phyloP scores from a whole-genome alignment of 1,140 invertebrate genomes.

The Drosophila orosa region DNA sequence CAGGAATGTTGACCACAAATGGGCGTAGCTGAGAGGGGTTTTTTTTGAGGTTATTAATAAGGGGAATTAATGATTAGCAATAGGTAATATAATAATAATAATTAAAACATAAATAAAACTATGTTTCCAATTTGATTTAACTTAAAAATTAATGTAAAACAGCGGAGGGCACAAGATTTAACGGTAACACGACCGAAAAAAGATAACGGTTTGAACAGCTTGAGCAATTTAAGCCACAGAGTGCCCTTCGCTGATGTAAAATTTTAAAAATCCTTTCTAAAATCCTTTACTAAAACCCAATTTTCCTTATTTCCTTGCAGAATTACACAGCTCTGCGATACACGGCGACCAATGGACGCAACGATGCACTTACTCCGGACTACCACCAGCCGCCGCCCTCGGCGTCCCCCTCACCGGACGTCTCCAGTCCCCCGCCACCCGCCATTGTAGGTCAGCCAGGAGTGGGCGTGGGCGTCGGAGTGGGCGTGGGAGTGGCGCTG shows the following conservation, averaged over 20 bases:
- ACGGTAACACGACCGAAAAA: too few relatives aligned
- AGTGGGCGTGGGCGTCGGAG: conserved; percentile 35
- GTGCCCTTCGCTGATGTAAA: too few relatives aligned
- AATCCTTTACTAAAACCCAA: neutral
- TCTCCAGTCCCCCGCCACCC: conserved; percentile 50
- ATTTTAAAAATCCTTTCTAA: neutral
- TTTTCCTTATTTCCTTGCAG: conserved; percentile 32
- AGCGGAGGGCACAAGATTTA: too few relatives aligned
- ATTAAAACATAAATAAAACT: too few relatives aligned
- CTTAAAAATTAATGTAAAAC: neutral
- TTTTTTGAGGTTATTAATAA: neutral
- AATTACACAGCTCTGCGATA: conserved; percentile 78
- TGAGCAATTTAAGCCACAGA: too few relatives aligned
- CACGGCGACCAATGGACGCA: conserved; percentile 75
- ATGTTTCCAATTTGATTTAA: too few relatives aligned
- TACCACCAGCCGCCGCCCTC: conserved; percentile 71
- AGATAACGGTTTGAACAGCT: too few relatives aligned
- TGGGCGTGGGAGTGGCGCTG: conserved; percentile 36
- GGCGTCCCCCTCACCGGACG: conserved; percentile 68
- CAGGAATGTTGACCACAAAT: conserved; percentile 59
- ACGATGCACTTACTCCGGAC: conserved; percentile 69
- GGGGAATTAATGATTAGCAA: neutral
- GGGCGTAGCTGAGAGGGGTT: conserved; percentile 20
- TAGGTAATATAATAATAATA: too few relatives aligned
- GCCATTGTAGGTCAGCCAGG: conserved; percentile 45